Base-by-base conservation (phyloP, 2,888 invertebrate genomes). In the Scaptomyza polygonia region DNA sequence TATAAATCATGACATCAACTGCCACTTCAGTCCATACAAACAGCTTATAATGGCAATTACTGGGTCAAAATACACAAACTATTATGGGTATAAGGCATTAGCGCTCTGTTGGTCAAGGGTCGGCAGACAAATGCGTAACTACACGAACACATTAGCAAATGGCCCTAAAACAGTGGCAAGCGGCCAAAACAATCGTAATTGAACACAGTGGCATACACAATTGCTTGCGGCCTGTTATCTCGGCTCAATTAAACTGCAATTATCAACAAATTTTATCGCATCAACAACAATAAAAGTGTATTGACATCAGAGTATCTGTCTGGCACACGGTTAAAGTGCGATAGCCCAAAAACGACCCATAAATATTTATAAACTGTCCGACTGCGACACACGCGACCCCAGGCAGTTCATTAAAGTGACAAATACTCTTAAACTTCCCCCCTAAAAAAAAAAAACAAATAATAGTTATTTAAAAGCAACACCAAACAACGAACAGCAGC, bases 1-100 rank as follows among this genome's bases (percentile, higher is more conserved):
- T 36, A 83, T 86, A 86, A 83, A 83, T 86, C 82, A 83, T 83
- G 86, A 81, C 86, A 86, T 84, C 72, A 82, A 65, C 84, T 81
- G 72, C 55, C 47, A 29, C 42, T 34, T 29, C n/a, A 11, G 7
- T 27, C n/a, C 5, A 32, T 29, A 43, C 44, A 30, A 34, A 44
- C 45, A 43, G 36, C 66, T 73, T 71, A 83, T 83, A 68, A 66
- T 48, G 62, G 62, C 83, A 80, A 86, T 86, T 83, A 77, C 52
- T 47, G 30, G 21, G 55, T 27, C 64, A 59, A 71, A 69, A 59
- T 55, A 73, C 65, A 82, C 71, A 77, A 79, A 61, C 71, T 70
- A 81, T 79, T 77, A 72, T 55, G 53, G 58, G 40, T 40, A 66
- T 73, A 70, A 66, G 40, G 25, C 30, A 29, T 21, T 52, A 47